These are phyloP conservation scores for Picus viridis DNA, from an alignment of 2,797 vertebrate species.

Conservation along the genomic window DNA sequence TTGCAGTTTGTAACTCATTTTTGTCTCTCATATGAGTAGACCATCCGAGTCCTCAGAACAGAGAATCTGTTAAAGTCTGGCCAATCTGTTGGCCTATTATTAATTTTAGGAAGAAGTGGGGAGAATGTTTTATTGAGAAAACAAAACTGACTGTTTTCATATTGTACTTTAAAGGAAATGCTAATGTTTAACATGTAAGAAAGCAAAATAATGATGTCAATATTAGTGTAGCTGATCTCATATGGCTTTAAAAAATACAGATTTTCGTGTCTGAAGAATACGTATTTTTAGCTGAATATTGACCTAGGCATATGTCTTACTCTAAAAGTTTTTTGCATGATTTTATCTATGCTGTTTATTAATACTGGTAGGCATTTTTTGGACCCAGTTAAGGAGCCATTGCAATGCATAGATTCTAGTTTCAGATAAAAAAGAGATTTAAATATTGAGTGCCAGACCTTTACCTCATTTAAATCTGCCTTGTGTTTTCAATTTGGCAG, in stretches of 20 bases:
- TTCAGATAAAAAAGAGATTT: background rate
- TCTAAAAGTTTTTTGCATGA: background rate
- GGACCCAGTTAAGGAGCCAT: background rate
- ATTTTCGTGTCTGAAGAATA: conserved; percentile 3
- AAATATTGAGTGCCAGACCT: background rate
- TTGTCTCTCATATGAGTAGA: background rate
- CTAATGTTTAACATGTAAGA: background rate
- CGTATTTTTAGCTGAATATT: background rate
- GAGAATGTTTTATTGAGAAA: background rate
- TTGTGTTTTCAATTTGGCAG: background rate
- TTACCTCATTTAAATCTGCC: background rate
- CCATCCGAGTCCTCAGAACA: background rate
- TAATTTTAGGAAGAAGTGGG: background rate
- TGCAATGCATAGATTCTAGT: background rate
- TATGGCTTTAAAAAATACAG: background rate
- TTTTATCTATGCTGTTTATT: background rate
- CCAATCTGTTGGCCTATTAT: background rate
- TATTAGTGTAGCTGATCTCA: background rate
- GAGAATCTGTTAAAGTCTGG: background rate
- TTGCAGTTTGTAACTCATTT: background rate
- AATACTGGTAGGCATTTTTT: background rate
- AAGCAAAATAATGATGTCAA: background rate
- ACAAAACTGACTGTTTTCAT: background rate
- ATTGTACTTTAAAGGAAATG: background rate
- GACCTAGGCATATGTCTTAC: background rate